Conservation (phyloP, 2,797 vertebrate species). For the Rhinoraja longicauda region DNA sequence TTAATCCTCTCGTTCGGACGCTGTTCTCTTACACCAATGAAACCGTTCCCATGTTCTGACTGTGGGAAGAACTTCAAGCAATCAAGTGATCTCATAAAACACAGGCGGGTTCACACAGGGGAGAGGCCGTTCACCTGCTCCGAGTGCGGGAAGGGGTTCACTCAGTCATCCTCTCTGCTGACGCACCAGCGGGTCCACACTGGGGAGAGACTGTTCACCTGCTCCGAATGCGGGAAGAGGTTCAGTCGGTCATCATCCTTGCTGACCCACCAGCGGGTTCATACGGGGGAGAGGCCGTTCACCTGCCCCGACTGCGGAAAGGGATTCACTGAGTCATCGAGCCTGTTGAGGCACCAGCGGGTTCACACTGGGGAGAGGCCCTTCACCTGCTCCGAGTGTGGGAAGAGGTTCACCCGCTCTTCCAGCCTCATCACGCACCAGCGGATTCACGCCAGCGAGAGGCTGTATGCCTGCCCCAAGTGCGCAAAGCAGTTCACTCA, state of each 20-base stretch:
- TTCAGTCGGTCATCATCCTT: constrained; percentile 57
- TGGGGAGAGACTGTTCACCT: background rate
- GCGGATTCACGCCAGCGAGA: constrained; percentile 67
- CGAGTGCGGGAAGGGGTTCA: background rate
- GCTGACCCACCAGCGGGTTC: constrained; percentile 71
- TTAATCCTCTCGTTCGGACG: no score
- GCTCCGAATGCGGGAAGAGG: background rate
- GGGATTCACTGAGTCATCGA: constrained; percentile 84
- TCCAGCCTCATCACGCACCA: constrained; percentile 84
- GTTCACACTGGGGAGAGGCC: constrained; percentile 71
- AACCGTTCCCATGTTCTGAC: background rate
- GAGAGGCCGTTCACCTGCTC: background rate
- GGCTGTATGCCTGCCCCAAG: constrained; percentile 70
- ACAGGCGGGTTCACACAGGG: constrained; percentile 40
- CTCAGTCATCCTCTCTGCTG: background rate
- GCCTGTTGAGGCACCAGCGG: constrained; percentile 78
- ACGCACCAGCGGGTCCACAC: background rate
- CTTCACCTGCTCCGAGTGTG: constrained; percentile 71
- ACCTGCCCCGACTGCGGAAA: constrained; percentile 83
- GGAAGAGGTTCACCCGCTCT: constrained; percentile 80
- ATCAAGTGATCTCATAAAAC: background rate
- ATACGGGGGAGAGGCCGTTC: constrained; percentile 67
- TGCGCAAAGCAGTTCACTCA: constrained; percentile 56
- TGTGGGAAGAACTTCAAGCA: background rate
- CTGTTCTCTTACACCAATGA: background rate